A percentile compares a stretch with the other conserved stretches of the same genome.
Evolutionary conservation across 1,140 invertebrate genomes (phyloP).

Genomic region (Brachionus asplanchnoidis): DNA sequence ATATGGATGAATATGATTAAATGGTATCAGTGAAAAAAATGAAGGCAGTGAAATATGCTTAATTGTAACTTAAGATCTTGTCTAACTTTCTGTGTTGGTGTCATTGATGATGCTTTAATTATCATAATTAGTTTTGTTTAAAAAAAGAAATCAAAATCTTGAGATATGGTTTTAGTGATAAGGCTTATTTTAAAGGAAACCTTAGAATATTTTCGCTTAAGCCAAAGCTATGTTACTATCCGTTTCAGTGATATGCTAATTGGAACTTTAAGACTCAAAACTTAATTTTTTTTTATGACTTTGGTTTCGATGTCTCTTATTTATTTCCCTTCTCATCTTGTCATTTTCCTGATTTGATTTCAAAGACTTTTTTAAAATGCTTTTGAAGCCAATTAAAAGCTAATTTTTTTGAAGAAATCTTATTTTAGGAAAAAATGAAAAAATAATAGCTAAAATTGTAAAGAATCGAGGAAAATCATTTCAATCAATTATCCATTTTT

Average conservation of each 20-base stretch:
- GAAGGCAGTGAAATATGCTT: background rate
- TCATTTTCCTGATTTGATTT: slow-evolving; percentile 13
- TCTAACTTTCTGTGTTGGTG: background rate
- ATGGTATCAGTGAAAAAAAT: background rate
- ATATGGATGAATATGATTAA: background rate
- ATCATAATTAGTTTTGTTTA: slow-evolving; percentile 14
- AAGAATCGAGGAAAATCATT: background rate
- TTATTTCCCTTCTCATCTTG: background rate
- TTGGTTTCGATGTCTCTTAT: background rate
- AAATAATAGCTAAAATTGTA: background rate
- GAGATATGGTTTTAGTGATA: slow-evolving; percentile 12
- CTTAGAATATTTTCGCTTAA: background rate
- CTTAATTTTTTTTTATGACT: background rate
- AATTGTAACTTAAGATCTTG: slow-evolving; percentile 30
- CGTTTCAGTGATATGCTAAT: slow-evolving; percentile 32
- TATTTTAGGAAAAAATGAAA: background rate
- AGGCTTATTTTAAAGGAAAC: slow-evolving; percentile 4
- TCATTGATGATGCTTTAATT: slow-evolving; percentile 30
- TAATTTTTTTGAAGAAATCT: background rate
- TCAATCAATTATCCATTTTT: background rate
- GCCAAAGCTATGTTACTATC: slow-evolving; percentile 1
- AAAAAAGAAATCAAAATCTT: background rate
- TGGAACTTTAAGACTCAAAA: background rate
- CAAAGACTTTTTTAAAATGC: background rate
- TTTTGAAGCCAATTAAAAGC: slow-evolving; percentile 15